phyloP scores from a whole-genome alignment of 2,797 vertebrate species.

The Neosilurus mollespiculum region DNA sequence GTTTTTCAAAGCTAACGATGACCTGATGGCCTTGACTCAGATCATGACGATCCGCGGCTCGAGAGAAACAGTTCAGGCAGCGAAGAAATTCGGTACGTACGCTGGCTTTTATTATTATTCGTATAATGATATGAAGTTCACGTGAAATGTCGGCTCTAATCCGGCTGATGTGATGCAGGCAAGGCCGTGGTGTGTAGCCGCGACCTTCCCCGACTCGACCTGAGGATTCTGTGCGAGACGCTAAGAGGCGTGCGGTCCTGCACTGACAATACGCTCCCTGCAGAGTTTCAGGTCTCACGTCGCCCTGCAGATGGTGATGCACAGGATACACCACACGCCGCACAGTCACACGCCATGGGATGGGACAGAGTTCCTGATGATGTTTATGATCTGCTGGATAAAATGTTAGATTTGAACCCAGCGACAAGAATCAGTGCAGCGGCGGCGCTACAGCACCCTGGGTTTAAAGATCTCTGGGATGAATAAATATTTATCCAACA shows the following conservation, averaged over 20 bases:
- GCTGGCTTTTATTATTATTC: neutral
- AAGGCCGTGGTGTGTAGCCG: constrained; percentile 90
- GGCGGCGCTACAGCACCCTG: constrained; percentile 81
- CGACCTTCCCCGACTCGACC: constrained; percentile 86
- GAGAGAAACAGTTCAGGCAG: constrained; percentile 87
- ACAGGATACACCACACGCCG: neutral
- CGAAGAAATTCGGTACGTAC: constrained; percentile 86
- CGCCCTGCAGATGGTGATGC: constrained; percentile 36
- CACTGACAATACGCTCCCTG: constrained; percentile 43
- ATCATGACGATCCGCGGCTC: constrained; percentile 97
- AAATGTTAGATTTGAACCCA: constrained; percentile 91
- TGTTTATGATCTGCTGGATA: constrained; percentile 89
- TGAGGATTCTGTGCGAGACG: constrained; percentile 87
- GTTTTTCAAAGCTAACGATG: constrained; percentile 97
- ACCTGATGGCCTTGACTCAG: constrained; percentile 92
- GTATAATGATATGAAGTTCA: too few species aligned
- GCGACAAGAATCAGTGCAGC: constrained; percentile 87
- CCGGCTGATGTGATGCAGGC: constrained; percentile 67
- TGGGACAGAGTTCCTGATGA: constrained; percentile 87
- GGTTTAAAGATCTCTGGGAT: constrained; percentile 77
- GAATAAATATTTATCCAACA: neutral
- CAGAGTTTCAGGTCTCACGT: constrained; percentile 26
- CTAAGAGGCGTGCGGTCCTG: constrained; percentile 73
- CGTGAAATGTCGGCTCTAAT: neutral
- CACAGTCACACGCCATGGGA: constrained; percentile 59